A percentile compares a stretch with the other conserved stretches of the same genome.
These are phyloP conservation scores for Sebastes paucispinis DNA, from an alignment of 2,797 vertebrate genomes.

Conservation along the genomic window DNA sequence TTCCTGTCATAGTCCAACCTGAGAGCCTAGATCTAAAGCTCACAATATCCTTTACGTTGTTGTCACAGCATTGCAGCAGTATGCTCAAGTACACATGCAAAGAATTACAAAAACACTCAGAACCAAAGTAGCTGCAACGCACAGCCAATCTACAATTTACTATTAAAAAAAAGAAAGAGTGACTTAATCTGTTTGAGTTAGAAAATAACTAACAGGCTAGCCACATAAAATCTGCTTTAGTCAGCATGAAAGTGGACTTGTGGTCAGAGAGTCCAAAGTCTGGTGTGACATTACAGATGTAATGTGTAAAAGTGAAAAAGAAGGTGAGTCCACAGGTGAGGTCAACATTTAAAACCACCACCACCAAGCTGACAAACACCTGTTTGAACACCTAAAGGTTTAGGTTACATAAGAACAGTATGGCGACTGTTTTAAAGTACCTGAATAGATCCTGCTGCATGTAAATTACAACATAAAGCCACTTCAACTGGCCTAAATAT, in stretches of 20 bases:
- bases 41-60: slow-evolving; percentile 61
- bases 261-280: not conserved
- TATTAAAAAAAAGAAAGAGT: not conserved
- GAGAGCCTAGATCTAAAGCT: slow-evolving; percentile 56
- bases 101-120: not conserved
- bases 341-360: slow-evolving; percentile 25
- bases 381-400: slow-evolving; percentile 60
- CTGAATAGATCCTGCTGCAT: not conserved
- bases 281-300: not conserved
- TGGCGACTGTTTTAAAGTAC: not conserved
- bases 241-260: slow-evolving; percentile 18
- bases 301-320: not conserved
- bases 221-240: not conserved
- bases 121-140: not conserved
- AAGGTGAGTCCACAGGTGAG: slow-evolving; percentile 17
- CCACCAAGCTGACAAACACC: slow-evolving; percentile 59
- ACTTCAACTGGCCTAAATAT: not conserved
- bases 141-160: not conserved
- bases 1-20: slow-evolving; percentile 78
- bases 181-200: not conserved
- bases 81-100: slow-evolving; percentile 15
- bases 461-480: not conserved
- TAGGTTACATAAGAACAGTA: slow-evolving; percentile 34
- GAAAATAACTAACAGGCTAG: not conserved
- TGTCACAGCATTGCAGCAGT: slow-evolving; percentile 28